Percentiles rank a stretch among this genome's conserved stretches.
Evolutionary conservation across 2,797 vertebrate species (phyloP).

Genomic region (Mormyrops boulengeri): DNA sequence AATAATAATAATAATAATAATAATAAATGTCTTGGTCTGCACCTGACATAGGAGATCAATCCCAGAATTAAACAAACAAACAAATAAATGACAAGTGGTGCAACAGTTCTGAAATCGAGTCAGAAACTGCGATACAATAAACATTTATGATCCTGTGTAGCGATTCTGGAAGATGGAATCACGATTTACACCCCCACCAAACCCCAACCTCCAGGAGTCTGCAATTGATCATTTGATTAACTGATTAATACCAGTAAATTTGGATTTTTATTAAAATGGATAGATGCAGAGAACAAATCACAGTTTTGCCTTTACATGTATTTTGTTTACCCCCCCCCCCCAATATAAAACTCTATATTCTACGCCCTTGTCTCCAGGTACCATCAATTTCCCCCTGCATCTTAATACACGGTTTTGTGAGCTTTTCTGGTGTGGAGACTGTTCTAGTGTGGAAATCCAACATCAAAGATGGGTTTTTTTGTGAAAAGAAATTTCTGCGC

Average conservation of each 20-base stretch:
- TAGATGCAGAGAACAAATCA: background rate
- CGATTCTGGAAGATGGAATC: background rate
- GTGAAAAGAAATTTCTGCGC: conserved; percentile 26
- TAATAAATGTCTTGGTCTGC: background rate
- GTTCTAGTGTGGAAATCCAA: conserved; percentile 27
- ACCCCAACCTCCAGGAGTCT: background rate
- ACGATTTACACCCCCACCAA: background rate
- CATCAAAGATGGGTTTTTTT: conserved; percentile 42
- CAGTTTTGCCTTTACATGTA: background rate
- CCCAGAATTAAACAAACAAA: too few relatives aligned
- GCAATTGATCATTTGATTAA: too few relatives aligned
- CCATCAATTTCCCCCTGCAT: background rate
- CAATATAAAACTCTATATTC: background rate
- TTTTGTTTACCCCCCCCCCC: background rate
- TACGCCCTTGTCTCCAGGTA: background rate
- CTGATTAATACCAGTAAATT: background rate
- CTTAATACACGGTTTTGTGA: background rate
- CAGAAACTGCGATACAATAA: background rate
- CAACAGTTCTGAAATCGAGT: background rate
- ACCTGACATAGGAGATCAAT: too few relatives aligned
- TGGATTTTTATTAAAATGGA: background rate
- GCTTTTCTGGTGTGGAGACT: conserved; percentile 16
- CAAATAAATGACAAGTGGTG: background rate
- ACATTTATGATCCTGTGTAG: background rate
- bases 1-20: background rate